Evolutionary conservation across 2,113 vertebrate genomes (phyloP).

Genomic region (Neomonachus schauinslandi): DNA sequence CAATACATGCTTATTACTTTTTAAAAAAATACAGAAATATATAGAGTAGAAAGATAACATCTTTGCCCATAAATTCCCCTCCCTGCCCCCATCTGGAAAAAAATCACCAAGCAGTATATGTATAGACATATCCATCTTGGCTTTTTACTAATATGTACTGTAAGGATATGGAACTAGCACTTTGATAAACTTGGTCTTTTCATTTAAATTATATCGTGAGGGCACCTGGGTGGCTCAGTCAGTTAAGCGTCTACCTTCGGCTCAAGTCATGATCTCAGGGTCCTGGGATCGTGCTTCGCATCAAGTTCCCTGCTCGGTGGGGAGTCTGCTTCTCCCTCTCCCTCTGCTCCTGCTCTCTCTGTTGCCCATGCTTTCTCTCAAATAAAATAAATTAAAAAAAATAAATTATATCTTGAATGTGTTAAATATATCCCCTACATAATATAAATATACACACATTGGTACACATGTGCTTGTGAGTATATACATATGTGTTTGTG

Average conservation of each 20-base stretch:
- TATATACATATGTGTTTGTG: not conserved
- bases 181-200: not conserved
- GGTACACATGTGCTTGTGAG: not conserved
- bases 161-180: not conserved
- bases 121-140: not conserved
- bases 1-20: not conserved
- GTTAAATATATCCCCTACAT: not conserved
- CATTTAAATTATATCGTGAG: not conserved
- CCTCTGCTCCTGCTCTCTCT: not conserved
- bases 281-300: not conserved
- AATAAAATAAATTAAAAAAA: not conserved
- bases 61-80: not conserved
- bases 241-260: not conserved
- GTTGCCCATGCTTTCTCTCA: not conserved
- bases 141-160: not conserved
- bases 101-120: not conserved
- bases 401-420: not conserved
- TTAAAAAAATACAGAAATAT: not conserved
- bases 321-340: not conserved
- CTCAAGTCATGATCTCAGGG: not conserved
- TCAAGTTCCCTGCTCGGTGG: not conserved
- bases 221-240: not conserved
- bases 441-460: not conserved
- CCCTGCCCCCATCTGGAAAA: not conserved
- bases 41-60: not conserved